Base-by-base conservation (phyloP, 2,888 invertebrate genomes). In the Laothoe populi region DNA sequence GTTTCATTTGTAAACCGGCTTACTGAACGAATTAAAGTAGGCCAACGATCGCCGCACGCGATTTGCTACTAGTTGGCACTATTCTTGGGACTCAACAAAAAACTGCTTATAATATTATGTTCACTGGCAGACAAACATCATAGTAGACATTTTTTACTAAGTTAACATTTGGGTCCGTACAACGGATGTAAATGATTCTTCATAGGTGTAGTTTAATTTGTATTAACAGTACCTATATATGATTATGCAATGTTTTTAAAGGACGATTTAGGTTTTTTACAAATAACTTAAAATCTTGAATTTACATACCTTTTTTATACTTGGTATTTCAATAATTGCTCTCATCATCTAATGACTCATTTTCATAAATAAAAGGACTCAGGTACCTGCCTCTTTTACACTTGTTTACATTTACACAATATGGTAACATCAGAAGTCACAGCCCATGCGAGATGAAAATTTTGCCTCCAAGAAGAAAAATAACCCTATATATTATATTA, bases 1-100 rank as follows among this genome's bases (percentile, higher is more conserved):
- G 79, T 83, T 79, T 79, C 71, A 69, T 79, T 78, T 68, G 69
- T 70, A 72, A 77, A 78, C 75, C 81, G 74, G 77, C 75, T 78
- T 70, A 68, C 70, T 67, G 78, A 72, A 74, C 75, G 66, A 73
- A 75, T 71, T 72, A 73, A 82, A 80, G 76, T 86, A 84, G 86
- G 86, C 77, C 86, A 79, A 64, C 75, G 67, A 72, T 78, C 74
- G 73, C 60, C 72, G 78, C 86, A 85, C 84, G 84, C 85, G 77
- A 83, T 72, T 75, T 65, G 67, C 64, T 65, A 69, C 63, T 67
- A 72, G 70, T 74, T 74, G 70, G 64, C 66, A 70, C 65, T 69
- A 68, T 68, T 71, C 68, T 71, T 62, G 60, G 57, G 61, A 63
- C 66, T 66, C 65, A 63, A 70, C 26, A 72, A 67, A 68, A 62